phyloP scores from a whole-genome alignment of 2,113 vertebrate species.

The Piprites chloris region DNA sequence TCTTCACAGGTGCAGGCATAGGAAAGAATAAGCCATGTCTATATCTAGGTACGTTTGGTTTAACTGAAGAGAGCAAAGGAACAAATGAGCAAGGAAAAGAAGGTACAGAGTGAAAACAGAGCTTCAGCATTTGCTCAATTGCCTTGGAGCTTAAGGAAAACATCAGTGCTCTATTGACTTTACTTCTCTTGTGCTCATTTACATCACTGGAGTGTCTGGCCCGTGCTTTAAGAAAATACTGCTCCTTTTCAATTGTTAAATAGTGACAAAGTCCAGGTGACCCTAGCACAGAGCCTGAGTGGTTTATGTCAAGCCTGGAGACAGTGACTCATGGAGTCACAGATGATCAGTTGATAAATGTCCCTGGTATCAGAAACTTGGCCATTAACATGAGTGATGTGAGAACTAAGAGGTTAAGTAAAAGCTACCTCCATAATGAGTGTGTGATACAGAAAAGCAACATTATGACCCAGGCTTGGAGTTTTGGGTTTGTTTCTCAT shows the following conservation, averaged over 20 bases:
- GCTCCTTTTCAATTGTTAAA: conserved; percentile 49
- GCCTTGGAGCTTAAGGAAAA: neutral
- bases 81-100: neutral
- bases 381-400: conserved; percentile 66
- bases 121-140: neutral
- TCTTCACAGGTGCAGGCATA: neutral
- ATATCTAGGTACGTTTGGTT: neutral
- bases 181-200: neutral
- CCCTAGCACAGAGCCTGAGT: neutral
- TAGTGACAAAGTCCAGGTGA: conserved; percentile 65
- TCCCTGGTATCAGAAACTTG: conserved; percentile 26
- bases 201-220: neutral
- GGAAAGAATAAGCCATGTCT: neutral
- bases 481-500: neutral
- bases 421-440: conserved; percentile 46
- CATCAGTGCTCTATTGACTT: neutral
- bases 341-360: conserved; percentile 65
- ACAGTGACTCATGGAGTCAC: conserved; percentile 55
- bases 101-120: neutral
- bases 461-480: neutral
- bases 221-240: conserved; percentile 23
- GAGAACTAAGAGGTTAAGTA: conserved; percentile 62
- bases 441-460: neutral
- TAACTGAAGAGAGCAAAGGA: neutral
- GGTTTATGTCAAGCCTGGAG: conserved; percentile 63